Evolutionary conservation across 2,797 vertebrate species (phyloP).

Genomic region (Tadarida brasiliensis): DNA sequence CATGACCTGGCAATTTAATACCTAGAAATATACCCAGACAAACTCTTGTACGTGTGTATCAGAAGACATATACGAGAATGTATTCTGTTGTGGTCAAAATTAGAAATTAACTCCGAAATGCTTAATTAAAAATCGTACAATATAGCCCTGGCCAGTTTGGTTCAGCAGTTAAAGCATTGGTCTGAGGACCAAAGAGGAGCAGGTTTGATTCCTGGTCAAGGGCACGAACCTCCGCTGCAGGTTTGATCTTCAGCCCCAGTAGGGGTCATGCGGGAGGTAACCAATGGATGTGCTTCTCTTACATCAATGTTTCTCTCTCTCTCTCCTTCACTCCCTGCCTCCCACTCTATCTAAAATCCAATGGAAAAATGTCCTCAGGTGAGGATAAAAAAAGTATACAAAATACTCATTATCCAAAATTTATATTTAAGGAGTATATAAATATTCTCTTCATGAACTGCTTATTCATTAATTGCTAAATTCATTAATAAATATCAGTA

Average conservation of each 20-base stretch:
- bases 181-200: too few species aligned
- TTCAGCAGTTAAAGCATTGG: too few species aligned
- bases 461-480: slow-evolving; percentile 34
- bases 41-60: neutral
- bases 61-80: neutral
- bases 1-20: neutral
- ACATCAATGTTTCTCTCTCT: too few species aligned
- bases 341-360: too few species aligned
- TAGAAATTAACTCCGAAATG: slow-evolving; percentile 49
- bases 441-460: slow-evolving; percentile 10
- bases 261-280: too few species aligned
- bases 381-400: neutral
- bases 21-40: neutral
- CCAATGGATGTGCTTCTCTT: too few species aligned
- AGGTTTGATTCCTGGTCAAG: too few species aligned
- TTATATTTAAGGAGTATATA: neutral
- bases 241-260: too few species aligned
- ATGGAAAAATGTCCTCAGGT: too few species aligned
- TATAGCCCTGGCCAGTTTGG: neutral
- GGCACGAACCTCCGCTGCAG: too few species aligned
- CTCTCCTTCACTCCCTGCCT: too few species aligned
- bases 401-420: slow-evolving; percentile 19
- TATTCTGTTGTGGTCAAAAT: slow-evolving; percentile 22
- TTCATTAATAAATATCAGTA: slow-evolving; percentile 37
- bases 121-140: slow-evolving; percentile 46